phyloP scores from a whole-genome alignment of 2,888 invertebrate genomes.

The Patella caerulea region DNA sequence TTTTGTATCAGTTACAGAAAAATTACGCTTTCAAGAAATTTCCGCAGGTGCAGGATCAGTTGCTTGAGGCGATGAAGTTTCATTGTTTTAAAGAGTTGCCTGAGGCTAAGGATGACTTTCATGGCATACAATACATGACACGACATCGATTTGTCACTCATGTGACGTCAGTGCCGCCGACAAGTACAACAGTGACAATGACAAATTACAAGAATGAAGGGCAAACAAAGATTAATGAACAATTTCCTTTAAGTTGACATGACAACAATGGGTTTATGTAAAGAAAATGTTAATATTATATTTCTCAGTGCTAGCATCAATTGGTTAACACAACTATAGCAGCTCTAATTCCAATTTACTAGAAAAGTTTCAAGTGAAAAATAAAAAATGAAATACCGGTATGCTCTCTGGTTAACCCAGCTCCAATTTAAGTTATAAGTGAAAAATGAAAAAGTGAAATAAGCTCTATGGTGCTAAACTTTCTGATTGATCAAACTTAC shows the following conservation, averaged over 20 bases:
- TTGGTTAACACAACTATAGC: no score
- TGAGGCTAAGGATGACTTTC: conserved; percentile 60
- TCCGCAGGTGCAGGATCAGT: conserved; percentile 58
- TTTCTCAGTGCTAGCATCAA: no score
- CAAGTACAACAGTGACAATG: conserved; percentile 15
- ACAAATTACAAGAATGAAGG: conserved; percentile 4
- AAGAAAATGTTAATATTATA: no score
- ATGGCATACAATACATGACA: conserved; percentile 52
- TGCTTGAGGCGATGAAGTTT: conserved; percentile 59
- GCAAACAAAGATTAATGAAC: not conserved
- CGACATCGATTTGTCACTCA: conserved; percentile 21
- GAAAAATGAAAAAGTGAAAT: no score
- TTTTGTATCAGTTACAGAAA: conserved; percentile 63
- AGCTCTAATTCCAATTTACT: no score
- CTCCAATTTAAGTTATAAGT: no score
- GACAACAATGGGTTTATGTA: no score
- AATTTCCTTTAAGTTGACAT: not conserved
- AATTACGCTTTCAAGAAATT: conserved; percentile 65
- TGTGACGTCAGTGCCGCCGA: conserved; percentile 18
- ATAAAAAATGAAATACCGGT: no score
- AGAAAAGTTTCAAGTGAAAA: no score
- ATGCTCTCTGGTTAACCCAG: no score
- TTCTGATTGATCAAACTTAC: no score
- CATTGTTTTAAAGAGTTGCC: conserved; percentile 65
- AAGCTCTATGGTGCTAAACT: no score